phyloP scores from a whole-genome alignment of 2,113 vertebrate species.

The Hydrochoerus hydrochaeris region DNA sequence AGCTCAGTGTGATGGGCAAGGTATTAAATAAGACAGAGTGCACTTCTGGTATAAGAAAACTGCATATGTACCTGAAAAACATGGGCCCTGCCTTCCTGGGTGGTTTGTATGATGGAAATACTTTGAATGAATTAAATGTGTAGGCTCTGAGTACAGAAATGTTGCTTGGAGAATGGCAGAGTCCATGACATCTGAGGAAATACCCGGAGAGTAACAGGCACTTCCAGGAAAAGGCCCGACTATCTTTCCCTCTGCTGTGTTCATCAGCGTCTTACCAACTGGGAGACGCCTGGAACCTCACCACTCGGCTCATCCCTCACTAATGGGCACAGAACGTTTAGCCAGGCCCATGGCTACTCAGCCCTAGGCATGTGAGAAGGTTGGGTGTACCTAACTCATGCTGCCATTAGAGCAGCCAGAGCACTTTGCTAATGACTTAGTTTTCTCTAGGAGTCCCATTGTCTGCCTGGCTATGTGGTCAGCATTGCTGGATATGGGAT shows the following conservation, averaged over 20 bases:
- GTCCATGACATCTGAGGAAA: background rate
- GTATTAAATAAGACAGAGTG: background rate
- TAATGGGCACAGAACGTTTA: background rate
- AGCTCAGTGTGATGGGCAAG: background rate
- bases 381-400: background rate
- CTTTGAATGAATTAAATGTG: background rate
- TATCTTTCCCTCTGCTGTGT: background rate
- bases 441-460: background rate
- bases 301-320: background rate
- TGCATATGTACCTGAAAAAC: background rate
- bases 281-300: background rate
- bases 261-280: background rate
- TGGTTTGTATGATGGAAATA: background rate
- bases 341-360: background rate
- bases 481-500: background rate
- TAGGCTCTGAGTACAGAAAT: background rate
- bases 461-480: background rate
- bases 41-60: constrained; percentile 11
- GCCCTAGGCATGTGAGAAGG: background rate
- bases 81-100: background rate
- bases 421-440: background rate
- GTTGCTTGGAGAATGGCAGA: background rate
- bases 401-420: background rate
- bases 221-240: background rate
- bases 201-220: background rate